phyloP scores from a whole-genome alignment of 2,888 invertebrate genomes.

The Acleris laterana region DNA sequence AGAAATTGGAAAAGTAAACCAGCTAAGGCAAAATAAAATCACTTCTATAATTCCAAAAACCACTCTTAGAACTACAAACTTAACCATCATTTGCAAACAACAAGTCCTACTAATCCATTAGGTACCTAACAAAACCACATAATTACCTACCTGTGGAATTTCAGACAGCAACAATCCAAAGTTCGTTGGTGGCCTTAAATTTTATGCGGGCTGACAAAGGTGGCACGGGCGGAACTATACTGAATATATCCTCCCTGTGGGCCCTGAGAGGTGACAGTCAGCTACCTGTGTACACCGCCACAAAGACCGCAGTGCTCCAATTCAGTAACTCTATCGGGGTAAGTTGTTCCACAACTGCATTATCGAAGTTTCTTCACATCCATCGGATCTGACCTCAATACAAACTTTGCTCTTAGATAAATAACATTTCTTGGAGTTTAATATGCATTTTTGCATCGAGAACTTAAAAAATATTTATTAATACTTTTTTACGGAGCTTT shows the following conservation, averaged over 20 bases:
- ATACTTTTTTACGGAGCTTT: neutral
- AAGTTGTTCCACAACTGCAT: constrained; percentile 45
- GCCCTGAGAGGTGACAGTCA: constrained; percentile 59
- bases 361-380: constrained; percentile 25
- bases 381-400: constrained; percentile 15
- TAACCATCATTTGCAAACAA: too few species aligned
- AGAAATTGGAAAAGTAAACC: too few species aligned
- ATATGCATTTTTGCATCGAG: neutral
- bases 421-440: constrained; percentile 1
- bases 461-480: too few species aligned
- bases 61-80: too few species aligned
- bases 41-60: too few species aligned
- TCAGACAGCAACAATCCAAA: constrained; percentile 69
- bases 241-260: constrained; percentile 71
- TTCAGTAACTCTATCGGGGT: constrained; percentile 72
- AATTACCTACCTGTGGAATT: constrained; percentile 40
- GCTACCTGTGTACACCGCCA: constrained; percentile 70
- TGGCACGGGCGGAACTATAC: constrained; percentile 63
- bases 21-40: too few species aligned
- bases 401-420: constrained; percentile 22
- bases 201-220: constrained; percentile 65
- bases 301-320: constrained; percentile 72
- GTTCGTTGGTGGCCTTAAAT: constrained; percentile 67
- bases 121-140: too few species aligned
- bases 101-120: too few species aligned